Evolutionary conservation across 2,113 vertebrate genomes (phyloP), one percentile per base, ranked within the genome.

Genomic region (Lophochroa leadbeateri): DNA sequence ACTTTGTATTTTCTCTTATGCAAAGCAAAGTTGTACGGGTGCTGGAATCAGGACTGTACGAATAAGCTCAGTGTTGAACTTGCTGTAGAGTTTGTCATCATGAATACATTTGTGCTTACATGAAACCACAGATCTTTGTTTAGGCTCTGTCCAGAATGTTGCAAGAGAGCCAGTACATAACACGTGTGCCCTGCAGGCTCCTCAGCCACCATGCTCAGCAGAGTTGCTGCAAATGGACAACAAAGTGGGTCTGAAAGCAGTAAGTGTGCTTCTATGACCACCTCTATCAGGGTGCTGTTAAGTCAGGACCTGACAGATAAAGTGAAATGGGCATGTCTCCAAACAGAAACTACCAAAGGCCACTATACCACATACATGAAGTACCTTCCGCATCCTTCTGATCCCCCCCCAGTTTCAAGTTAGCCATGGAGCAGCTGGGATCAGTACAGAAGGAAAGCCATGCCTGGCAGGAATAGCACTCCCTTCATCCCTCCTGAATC

Each of bases 51-150:
- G 60, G 53, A 55, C 52, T 64, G 55, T 10, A 82, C 31, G 37
- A 90, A 70, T 39, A 53, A 81, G 33, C 24, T 81, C 60, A 61
- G 31, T 17, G 33, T n/a, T 77, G 70, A 86, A 85, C 5, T 1
- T 29, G 43, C 74, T 43, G 24, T 58, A 64, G 29, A 80, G 49
- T 82, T 92, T 88, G 65, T 85, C 60, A 84, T 74, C 83, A n/a
- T 29, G 60, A 92, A 92, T 69, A 60, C 33, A 60, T 53, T 57
- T 65, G 41, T 72, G 57, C 37, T 88, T 80, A 92, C 83, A 78
- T 27, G 52, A 92, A 88, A 78, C 74, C 86, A 77, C 82, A 80
- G 49, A 64, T 78, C 83, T 92, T 63, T 81, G 83, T 63, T 68
- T 69, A 31, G 31, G 43, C 31, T 72, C 78, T 69, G 60, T 57